Base-by-base conservation (phyloP, 30 jellyfish, hydroid and myxozoan genomes). In the Aurelia aurita complex sp. Pacific region DNA sequence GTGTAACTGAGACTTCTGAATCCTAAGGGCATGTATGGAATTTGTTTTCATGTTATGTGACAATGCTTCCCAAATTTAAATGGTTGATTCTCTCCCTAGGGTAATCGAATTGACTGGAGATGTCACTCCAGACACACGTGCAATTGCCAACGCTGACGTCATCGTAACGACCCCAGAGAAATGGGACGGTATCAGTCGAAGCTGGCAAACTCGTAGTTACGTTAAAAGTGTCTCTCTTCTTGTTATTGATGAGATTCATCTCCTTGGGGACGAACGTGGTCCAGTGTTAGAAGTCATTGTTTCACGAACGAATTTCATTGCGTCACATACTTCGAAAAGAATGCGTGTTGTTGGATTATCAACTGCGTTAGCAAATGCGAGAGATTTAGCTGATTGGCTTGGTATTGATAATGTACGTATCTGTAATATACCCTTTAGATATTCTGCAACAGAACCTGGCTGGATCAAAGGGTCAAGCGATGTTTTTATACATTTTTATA, bases 81-180 rank as follows among this genome's bases (percentile, higher is more conserved):
- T 9, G 14, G 8, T 46, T 7, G 14, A 0, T 43, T 52, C 36
- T 15, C 57, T 12, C 60, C 51, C 11, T 70, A 95, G 99, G 81
- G 99, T 96, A 15, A 88, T 96, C 17, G 99, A 96, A 76, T 86
- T 96, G 72, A 96, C 99, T 34, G 99, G 99, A 67, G 99, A 96
- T 85, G 98, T 96, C 70, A 96, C 98, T 14, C 98, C 98, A 2
- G 99, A 96, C 88, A 91, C 89, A 18, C 95, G 97, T 33, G 96
- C 98, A 32, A 92, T 96, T 12, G 97, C 93, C 3, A 75, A 62
- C 23, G 98, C 99, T 17, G 99, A 96, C 76, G 91, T 96, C 80
- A 96, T 96, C 71, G 97, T 96, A 9, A 96, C 99, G 5, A 96
- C 99, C 18, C 99, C 99, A 17, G 99, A 96, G 90, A 96, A 96